These are phyloP conservation scores for Zaprionus africanus DNA, from an alignment of 1,140 invertebrate species.

Conservation along the genomic window DNA sequence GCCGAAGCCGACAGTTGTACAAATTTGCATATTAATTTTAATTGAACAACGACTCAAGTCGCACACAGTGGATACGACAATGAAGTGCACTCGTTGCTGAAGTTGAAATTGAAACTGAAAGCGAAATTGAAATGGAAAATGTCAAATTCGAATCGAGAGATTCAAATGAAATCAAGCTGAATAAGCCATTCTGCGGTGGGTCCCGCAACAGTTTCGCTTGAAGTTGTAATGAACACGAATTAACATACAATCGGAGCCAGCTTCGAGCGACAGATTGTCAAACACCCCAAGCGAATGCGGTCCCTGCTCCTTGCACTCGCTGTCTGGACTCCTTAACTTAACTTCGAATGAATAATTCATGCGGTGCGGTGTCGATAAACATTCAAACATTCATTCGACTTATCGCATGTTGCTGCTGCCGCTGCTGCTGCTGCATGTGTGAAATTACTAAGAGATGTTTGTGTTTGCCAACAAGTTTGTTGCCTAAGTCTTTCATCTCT, in stretches of 20 bases:
- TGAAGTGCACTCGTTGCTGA: constrained; percentile 54
- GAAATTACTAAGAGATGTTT: constrained; percentile 3
- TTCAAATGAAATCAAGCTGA: constrained; percentile 40
- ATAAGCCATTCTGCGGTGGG: constrained; percentile 70
- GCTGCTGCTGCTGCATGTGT: constrained; percentile 11
- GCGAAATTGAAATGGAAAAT: constrained; percentile 52
- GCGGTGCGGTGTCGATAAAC: constrained; percentile 5
- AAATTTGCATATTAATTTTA: constrained; percentile 83
- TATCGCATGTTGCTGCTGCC: background rate
- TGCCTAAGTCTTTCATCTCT: constrained; percentile 65
- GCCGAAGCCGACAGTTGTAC: constrained; percentile 39
- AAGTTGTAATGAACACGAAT: constrained; percentile 60
- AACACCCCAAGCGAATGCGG: constrained; percentile 35
- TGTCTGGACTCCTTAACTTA: background rate
- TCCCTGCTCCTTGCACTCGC: constrained; percentile 15
- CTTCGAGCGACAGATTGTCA: constrained; percentile 54
- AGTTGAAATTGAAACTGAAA: constrained; percentile 23
- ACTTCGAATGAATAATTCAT: constrained; percentile 45
- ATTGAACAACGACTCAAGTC: constrained; percentile 60
- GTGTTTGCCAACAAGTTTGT: constrained; percentile 51
- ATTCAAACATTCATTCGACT: background rate
- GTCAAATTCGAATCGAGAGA: constrained; percentile 53
- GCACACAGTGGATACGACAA: constrained; percentile 41
- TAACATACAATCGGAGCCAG: constrained; percentile 69
- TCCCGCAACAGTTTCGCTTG: constrained; percentile 24